These are phyloP conservation scores for Syngnathus floridae DNA, from an alignment of 2,113 vertebrate genomes.

Conservation along the genomic window DNA sequence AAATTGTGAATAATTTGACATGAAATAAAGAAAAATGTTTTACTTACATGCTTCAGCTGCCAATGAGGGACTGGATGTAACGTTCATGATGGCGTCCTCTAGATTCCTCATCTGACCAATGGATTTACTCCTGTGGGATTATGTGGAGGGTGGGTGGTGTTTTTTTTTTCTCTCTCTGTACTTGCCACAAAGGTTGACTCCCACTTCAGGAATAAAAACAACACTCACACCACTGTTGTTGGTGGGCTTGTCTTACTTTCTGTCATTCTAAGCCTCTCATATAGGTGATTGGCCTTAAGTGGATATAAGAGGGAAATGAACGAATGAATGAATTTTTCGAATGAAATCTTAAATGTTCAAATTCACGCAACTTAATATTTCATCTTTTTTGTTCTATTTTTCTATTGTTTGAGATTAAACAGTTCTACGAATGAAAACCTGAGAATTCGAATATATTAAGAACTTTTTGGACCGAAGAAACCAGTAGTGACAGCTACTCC, in stretches of 20 bases:
- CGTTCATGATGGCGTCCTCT: not conserved
- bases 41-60: conserved; percentile 11
- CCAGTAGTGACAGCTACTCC: too few species aligned
- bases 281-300: not conserved
- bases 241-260: too few species aligned
- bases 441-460: too few species aligned
- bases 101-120: not conserved
- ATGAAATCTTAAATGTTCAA: not conserved
- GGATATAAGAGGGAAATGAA: not conserved
- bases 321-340: not conserved
- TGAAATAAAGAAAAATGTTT: not conserved
- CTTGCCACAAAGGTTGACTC: conserved; percentile 4
- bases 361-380: not conserved
- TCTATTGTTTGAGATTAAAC: too few species aligned
- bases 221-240: not conserved
- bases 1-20: not conserved
- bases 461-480: too few species aligned
- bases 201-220: not conserved
- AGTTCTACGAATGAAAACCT: too few species aligned
- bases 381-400: not conserved
- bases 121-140: not conserved
- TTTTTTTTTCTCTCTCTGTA: not conserved
- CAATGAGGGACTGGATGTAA: not conserved
- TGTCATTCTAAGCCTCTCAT: too few species aligned
- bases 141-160: not conserved